Evolutionary conservation across 2,113 vertebrate species (phyloP), one percentile per base, ranked within the genome.

Genomic region (Ctenomys sociabilis): DNA sequence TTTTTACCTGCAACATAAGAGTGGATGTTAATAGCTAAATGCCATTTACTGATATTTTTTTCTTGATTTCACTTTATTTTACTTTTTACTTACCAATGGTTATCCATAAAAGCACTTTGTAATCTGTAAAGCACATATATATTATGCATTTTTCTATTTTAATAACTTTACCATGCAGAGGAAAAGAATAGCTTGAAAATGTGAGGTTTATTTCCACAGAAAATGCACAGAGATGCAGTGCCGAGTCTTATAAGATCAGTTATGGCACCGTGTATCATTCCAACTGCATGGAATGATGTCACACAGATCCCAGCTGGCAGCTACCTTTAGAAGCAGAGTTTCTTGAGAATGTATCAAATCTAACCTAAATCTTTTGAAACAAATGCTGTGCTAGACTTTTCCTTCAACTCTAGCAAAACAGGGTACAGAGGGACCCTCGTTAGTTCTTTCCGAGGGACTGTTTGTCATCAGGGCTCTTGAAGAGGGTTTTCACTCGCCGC

Each of bases 1-100:
- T 37, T 63, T n/a, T 72, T 64, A 83, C 78, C 7, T 59, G 43
- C 17, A n/a, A 7, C 66, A 13, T 43, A 66, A 93, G 52, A 1
- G 52, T 63, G 9, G 49, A n/a, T 81, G 68, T 90, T 83, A 85
- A 82, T 83, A 82, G 87, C 90, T 85, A 90, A 95, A 52, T 88
- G 85, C 77, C 59, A 73, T 61, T 94, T 96, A 77, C 81, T 57
- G 45, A 52, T 49, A 77, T 96, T 82, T 95, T 57, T 57, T 84
- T 7, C 73, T 96, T 85, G 88, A 88, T 95, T 92, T 92, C 70
- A 61, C 35, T 37, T 90, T 68, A 45, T 64, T 93, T 61, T 90
- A 66, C 81, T 61, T 80, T 95, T 90, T 52, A 70, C 24, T 40
- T 24, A 68, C 43, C 68, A n/a, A 26, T 28, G 22, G 70, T 78